Base-by-base conservation (phyloP, 2,113 vertebrate genomes). In the Callipepla squamata region DNA sequence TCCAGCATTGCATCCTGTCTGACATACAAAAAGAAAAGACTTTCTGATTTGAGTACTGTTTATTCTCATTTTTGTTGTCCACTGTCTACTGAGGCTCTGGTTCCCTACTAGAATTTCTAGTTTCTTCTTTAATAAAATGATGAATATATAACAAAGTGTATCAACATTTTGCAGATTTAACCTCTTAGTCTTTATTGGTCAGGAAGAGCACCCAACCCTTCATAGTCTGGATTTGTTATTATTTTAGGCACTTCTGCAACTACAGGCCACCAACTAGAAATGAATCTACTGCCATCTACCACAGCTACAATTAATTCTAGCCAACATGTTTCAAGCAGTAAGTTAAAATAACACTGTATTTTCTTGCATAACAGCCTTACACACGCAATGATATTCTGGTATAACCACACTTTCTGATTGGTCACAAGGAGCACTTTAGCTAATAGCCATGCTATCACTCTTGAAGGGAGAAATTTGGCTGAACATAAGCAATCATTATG, bases 261-360 rank as follows among this genome's bases (percentile, higher is more conserved):
- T 91, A 1, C 45, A 77, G 73, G 65, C 42, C 85, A 91, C 76
- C 76, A 87, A 6, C 34, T 19, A 30, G 68, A 40, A 51, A 26
- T 20, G 11, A 89, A 93, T 92, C 89, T 75, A 36, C 61, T 32
- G 28, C 20, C 92, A 92, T 93, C 94, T 91, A 94, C 94, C 93
- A 87, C 89, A 93, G 22, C 7, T 13, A 58, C 61, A 45, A 91
- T 91, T 77, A 95, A 93, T 69, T 80, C 38, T 42, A 85, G 30
- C 50, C 59, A 80, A 40, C 7, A 5, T 9, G 38, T 65, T 85
- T 51, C 85, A 94, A 91, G 59, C 4, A 82, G 25, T 28, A 70
- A 70, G 82, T 51, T 87, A 77, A 90, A 95, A 83, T 94, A 83
- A 90, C 42, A 74, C 14, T 1, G 0, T n/a, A 15, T 45, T 88